Conservation (phyloP, 1,140 invertebrate species). For the Bacillus rossius region DNA sequence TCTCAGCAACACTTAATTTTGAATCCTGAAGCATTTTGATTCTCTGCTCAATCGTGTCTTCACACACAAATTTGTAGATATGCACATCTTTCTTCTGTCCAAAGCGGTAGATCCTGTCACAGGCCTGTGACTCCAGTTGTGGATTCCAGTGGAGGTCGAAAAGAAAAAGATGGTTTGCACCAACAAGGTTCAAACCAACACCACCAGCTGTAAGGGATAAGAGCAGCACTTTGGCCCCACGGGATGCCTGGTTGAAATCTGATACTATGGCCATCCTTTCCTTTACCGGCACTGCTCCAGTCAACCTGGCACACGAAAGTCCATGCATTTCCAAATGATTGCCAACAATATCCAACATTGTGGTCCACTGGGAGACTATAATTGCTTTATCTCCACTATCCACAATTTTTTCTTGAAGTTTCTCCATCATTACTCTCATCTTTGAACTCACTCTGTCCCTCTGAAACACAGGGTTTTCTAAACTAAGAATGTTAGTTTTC, state of each 20-base stretch:
- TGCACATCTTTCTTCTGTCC: constrained; percentile 77
- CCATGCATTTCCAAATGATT: constrained; percentile 48
- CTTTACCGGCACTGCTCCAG: constrained; percentile 57
- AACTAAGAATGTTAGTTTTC: background rate
- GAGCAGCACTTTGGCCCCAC: constrained; percentile 55
- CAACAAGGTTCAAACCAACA: constrained; percentile 85
- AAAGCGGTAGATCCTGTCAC: constrained; percentile 85
- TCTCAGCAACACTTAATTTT: constrained; percentile 73
- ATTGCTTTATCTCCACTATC: constrained; percentile 63
- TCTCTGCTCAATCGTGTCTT: constrained; percentile 79
- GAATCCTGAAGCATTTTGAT: constrained; percentile 72
- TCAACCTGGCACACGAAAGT: constrained; percentile 55
- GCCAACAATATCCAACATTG: constrained; percentile 62
- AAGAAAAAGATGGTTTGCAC: constrained; percentile 85
- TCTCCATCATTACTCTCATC: constrained; percentile 13
- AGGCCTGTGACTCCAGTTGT: constrained; percentile 85
- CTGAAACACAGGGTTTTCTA: constrained; percentile 62
- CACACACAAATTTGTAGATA: constrained; percentile 82
- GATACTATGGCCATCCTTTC: constrained; percentile 53
- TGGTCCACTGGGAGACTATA: constrained; percentile 85
- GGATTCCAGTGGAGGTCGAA: constrained; percentile 95
- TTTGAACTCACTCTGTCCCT: constrained; percentile 55
- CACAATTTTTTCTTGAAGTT: constrained; percentile 46
- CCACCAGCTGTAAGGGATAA: constrained; percentile 86
- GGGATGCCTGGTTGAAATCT: constrained; percentile 59